A percentile compares a stretch with the other conserved stretches of the same genome.
Conservation (phyloP, 2,797 vertebrate genomes). For the Eurystomus glaucurus region DNA sequence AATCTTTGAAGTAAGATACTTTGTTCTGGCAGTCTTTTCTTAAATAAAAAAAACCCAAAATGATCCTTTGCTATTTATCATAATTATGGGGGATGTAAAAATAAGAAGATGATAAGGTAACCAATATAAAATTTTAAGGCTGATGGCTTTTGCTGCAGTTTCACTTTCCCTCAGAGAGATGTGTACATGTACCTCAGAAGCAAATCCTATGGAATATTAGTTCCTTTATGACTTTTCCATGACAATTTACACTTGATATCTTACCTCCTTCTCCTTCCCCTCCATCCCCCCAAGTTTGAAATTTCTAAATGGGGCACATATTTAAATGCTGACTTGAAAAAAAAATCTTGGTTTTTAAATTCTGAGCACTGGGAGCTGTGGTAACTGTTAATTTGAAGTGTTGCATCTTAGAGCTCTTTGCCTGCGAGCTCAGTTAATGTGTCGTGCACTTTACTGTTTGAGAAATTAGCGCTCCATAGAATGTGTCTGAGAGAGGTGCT, state of each 20-base stretch:
- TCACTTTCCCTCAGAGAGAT: neutral
- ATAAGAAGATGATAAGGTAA: neutral
- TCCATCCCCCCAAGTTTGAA: neutral
- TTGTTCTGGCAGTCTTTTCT: neutral
- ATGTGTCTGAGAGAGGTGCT: neutral
- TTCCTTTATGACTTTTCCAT: neutral
- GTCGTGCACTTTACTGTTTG: neutral
- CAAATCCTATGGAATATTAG: neutral
- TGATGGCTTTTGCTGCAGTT: neutral
- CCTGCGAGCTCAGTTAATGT: fast-evolving
- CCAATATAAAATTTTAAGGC: neutral
- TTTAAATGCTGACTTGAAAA: neutral
- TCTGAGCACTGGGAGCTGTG: neutral
- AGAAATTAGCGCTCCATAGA: neutral
- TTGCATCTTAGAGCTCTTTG: neutral
- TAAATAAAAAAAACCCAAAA: neutral
- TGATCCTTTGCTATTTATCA: neutral
- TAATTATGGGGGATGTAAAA: neutral
- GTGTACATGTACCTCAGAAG: neutral
- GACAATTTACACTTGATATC: neutral
- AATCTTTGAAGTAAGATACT: neutral
- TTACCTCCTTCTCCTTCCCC: neutral
- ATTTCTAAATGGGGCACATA: neutral
- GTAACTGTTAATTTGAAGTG: neutral
- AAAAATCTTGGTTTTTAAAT: neutral